These are phyloP conservation scores for Sinocyclocheilus rhinocerous DNA, from an alignment of 2,113 vertebrate species.

Conservation along the genomic window DNA sequence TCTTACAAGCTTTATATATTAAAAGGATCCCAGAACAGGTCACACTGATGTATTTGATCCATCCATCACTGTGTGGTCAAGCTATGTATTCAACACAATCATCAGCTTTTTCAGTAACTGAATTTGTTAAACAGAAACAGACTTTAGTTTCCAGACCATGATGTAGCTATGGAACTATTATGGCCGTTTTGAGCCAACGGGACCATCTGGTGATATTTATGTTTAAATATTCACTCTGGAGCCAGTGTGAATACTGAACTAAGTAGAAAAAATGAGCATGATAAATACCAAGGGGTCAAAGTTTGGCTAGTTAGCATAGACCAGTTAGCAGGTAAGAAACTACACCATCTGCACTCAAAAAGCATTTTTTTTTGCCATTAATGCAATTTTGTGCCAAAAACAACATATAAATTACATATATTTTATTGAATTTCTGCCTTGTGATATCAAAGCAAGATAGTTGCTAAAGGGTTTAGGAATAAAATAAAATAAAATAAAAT, in stretches of 20 bases:
- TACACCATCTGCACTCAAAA: background rate
- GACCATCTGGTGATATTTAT: slow-evolving; percentile 4
- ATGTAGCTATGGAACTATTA: background rate
- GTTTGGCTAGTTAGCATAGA: background rate
- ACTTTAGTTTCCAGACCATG: background rate
- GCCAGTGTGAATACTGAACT: background rate
- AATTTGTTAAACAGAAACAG: background rate
- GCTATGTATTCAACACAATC: background rate
- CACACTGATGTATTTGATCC: background rate
- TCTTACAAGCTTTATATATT: background rate
- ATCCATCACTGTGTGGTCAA: background rate
- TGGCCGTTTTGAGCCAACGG: background rate
- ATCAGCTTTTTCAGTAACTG: background rate
- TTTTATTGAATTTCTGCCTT: background rate
- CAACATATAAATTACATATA: background rate
- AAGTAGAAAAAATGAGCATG: background rate
- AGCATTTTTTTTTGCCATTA: background rate
- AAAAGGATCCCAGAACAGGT: background rate
- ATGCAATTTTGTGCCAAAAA: background rate
- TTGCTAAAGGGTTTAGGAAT: background rate
- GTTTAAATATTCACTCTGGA: background rate
- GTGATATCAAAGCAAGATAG: background rate
- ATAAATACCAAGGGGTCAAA: slow-evolving; percentile 16
- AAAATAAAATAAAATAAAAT: background rate
- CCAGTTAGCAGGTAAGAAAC: background rate